Evolutionary conservation across 2,888 invertebrate species (phyloP).

Genomic region (Luperina testacea): DNA sequence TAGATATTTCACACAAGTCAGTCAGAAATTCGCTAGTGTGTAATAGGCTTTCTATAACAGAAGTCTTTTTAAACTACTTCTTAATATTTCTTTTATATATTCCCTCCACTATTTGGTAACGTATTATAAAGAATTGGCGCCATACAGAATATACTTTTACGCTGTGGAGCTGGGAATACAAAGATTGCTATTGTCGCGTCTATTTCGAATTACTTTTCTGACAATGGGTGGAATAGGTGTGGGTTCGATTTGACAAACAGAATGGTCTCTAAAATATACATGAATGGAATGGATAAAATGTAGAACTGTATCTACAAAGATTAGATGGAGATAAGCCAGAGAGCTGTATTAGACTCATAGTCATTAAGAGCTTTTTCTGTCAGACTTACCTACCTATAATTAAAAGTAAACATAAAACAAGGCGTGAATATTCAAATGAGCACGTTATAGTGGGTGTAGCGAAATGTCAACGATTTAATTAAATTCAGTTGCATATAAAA

Average conservation of each 20-base stretch:
- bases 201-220: background rate
- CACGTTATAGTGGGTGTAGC: constrained; percentile 27
- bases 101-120: no score
- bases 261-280: background rate
- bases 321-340: background rate
- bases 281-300: background rate
- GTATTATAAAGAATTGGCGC: no score
- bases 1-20: no score
- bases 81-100: no score
- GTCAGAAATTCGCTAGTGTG: background rate
- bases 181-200: no score
- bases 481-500: constrained; percentile 59
- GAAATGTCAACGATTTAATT: constrained; percentile 52
- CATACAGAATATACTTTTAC: no score
- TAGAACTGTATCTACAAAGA: background rate
- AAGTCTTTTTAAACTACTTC: no score
- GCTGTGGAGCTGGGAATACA: no score
- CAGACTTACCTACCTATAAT: constrained; percentile 9
- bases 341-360: background rate
- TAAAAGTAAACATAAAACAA: constrained; percentile 35
- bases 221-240: background rate
- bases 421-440: constrained; percentile 46
- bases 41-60: background rate
- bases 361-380: background rate
- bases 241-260: background rate